Evolutionary conservation across 2,113 vertebrate species (phyloP).

Genomic region (Bubo scandiacus): DNA sequence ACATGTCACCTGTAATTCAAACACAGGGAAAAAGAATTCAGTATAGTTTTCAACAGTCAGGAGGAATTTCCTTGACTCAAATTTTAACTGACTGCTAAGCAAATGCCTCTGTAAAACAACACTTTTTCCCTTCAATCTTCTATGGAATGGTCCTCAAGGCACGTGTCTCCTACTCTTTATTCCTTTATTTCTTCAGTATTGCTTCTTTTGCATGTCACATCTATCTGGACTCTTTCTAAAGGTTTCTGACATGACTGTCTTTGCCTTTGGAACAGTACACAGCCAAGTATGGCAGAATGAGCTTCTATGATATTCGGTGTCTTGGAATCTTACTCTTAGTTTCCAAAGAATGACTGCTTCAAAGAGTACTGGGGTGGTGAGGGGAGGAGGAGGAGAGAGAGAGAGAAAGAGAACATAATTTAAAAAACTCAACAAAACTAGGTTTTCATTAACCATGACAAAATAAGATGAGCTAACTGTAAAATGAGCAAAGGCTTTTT

Average conservation of each 20-base stretch:
- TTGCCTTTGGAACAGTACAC: neutral
- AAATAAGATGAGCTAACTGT: neutral
- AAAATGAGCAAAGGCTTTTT: neutral
- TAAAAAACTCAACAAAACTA: neutral
- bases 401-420: neutral
- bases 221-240: neutral
- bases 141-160: neutral
- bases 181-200: neutral
- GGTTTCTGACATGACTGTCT: neutral
- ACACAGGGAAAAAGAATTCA: slow-evolving; percentile 54
- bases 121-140: neutral
- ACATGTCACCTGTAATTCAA: slow-evolving; percentile 84
- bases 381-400: neutral
- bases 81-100: neutral
- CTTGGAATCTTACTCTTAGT: neutral
- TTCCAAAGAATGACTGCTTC: neutral
- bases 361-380: neutral
- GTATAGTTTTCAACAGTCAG: neutral
- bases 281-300: neutral
- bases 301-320: neutral
- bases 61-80: neutral
- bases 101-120: neutral
- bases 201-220: neutral
- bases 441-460: neutral
- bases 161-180: neutral